Conservation (phyloP, 1,140 invertebrate species). For the Schlechtendalia chinensis region DNA sequence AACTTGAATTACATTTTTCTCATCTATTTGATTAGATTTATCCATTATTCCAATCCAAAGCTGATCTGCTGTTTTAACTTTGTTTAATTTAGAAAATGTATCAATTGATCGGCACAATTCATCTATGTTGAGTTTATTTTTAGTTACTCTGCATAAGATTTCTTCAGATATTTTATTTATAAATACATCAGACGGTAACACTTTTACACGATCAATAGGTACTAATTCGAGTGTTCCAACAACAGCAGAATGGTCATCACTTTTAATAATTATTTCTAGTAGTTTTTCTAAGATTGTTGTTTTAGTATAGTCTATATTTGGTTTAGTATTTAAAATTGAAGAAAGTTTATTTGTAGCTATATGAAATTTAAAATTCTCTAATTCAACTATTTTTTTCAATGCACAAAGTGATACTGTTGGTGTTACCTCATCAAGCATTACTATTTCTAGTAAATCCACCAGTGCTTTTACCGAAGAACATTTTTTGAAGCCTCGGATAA, state of each 20-base stretch:
- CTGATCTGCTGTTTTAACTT: slow-evolving; percentile 61
- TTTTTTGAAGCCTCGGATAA: slow-evolving; percentile 56
- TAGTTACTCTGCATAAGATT: slow-evolving; percentile 62
- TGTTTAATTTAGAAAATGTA: slow-evolving; percentile 57
- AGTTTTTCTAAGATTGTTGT: slow-evolving; percentile 22
- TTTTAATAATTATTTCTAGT: slow-evolving; percentile 22
- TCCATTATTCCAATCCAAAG: slow-evolving; percentile 69
- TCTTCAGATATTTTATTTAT: slow-evolving; percentile 57
- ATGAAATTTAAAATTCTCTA: slow-evolving; percentile 58
- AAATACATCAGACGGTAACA: slow-evolving; percentile 20
- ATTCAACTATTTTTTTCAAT: slow-evolving; percentile 59
- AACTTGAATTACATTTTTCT: slow-evolving; percentile 61
- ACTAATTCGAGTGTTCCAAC: slow-evolving; percentile 41
- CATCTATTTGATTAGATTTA: slow-evolving; percentile 62
- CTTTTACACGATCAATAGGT: slow-evolving; percentile 24
- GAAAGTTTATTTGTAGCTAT: slow-evolving; percentile 51
- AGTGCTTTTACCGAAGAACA: slow-evolving; percentile 54
- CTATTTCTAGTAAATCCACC: slow-evolving; percentile 57
- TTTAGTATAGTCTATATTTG: slow-evolving; percentile 39
- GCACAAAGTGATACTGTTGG: slow-evolving; percentile 59
- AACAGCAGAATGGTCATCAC: slow-evolving; percentile 18
- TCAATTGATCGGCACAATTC: slow-evolving; percentile 64
- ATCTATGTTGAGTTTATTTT: slow-evolving; percentile 63
- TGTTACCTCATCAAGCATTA: slow-evolving; percentile 59
- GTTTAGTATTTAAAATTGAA: slow-evolving; percentile 20